Percentiles rank a stretch among this genome's conserved stretches.
Conservation (phyloP, 2,888 invertebrate genomes). For the Metacarcinus magister region DNA sequence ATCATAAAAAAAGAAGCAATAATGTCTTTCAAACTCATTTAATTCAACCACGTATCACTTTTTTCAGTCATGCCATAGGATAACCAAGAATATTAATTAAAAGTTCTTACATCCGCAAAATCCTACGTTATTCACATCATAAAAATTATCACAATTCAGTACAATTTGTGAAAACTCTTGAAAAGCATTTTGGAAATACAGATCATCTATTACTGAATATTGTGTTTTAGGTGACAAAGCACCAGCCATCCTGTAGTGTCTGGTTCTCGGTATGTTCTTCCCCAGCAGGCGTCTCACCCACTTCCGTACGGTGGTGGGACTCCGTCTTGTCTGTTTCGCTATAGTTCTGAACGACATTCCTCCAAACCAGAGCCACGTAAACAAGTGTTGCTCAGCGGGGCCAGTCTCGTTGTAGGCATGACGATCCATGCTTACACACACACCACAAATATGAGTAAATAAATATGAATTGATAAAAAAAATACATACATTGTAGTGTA, state of each 20-base stretch:
- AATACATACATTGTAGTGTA: too few species aligned
- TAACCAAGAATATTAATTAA: neutral
- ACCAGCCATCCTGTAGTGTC: neutral
- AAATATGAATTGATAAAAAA: too few species aligned
- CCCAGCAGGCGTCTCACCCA: conserved; percentile 2
- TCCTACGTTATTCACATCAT: neutral
- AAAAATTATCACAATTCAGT: neutral
- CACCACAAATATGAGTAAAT: neutral
- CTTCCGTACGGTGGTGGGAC: conserved; percentile 7
- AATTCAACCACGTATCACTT: neutral
- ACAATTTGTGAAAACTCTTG: neutral
- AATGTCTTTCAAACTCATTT: neutral
- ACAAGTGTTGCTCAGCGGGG: neutral
- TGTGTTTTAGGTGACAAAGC: neutral
- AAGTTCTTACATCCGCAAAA: neutral
- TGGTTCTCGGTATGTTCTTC: neutral
- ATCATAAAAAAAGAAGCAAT: neutral
- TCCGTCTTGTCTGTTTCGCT: neutral
- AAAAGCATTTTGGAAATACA: neutral
- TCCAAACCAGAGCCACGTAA: neutral
- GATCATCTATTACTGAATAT: neutral
- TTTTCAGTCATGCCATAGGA: neutral
- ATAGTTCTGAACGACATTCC: conserved; percentile 14
- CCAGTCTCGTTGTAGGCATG: neutral
- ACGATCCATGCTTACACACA: neutral